Percentiles rank a stretch among this genome's conserved stretches.
phyloP scores from a whole-genome alignment of 1,140 invertebrate genomes.

The Panagrolaimus sp. region DNA sequence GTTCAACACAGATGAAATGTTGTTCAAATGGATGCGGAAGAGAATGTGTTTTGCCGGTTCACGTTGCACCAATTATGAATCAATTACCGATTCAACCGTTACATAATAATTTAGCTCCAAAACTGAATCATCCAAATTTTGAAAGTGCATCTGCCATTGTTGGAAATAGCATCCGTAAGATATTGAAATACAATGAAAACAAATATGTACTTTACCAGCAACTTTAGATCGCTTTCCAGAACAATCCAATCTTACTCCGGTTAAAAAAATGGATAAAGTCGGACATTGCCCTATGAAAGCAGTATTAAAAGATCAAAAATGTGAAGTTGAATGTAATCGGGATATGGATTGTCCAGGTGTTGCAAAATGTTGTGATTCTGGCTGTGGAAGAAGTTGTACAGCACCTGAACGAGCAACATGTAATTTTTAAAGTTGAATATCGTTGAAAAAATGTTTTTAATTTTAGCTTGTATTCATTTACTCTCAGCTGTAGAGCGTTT shows the following conservation, averaged over 20 bases:
- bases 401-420: conserved; percentile 34
- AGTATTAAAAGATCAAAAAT: conserved; percentile 15
- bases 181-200: conserved; percentile 1
- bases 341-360: conserved; percentile 35
- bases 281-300: not conserved
- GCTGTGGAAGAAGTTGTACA: conserved; percentile 36
- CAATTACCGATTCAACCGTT: conserved; percentile 37
- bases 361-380: conserved; percentile 40
- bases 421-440: conserved; percentile 23
- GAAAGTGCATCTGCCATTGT: conserved; percentile 11
- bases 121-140: conserved; percentile 16
- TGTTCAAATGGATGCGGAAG: conserved; percentile 46
- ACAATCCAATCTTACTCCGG: not conserved
- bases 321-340: conserved; percentile 25
- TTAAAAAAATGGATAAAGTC: conserved; percentile 31
- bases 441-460: conserved; percentile 26
- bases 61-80: conserved; percentile 29
- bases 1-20: conserved; percentile 33
- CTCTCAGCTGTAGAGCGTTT: conserved; percentile 37
- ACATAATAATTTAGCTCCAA: not conserved
- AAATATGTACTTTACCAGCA: not conserved
- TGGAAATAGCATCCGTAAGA: not conserved
- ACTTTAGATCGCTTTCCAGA: too few species aligned
- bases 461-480: conserved; percentile 41
- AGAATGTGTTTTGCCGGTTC: conserved; percentile 42